These are phyloP conservation scores for Nestor notabilis DNA, from an alignment of 2,113 vertebrate genomes.

Conservation along the genomic window DNA sequence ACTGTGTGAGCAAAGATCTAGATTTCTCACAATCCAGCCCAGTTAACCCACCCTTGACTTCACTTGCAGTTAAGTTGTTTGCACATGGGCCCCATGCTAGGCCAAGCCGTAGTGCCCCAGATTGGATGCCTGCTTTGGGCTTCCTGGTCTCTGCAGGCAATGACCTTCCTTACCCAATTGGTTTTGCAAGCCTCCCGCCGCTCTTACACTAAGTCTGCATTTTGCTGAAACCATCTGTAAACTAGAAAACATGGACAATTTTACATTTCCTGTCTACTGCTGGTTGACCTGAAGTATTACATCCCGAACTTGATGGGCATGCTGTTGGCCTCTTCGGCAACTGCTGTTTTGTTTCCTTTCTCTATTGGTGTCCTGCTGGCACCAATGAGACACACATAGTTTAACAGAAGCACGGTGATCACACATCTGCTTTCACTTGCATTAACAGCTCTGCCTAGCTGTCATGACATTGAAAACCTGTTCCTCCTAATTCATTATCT, in stretches of 20 bases:
- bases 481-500: not conserved
- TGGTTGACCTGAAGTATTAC: not conserved
- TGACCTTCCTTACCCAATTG: not conserved
- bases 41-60: not conserved
- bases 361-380: not conserved
- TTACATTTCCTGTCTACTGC: not conserved
- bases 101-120: rapidly evolving
- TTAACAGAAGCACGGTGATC: not conserved
- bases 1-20: not conserved
- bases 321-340: not conserved
- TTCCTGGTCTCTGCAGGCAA: rapidly evolving
- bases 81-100: not conserved
- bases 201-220: not conserved
- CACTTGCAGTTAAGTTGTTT: not conserved
- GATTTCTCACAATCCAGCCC: not conserved
- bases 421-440: not conserved
- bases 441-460: not conserved
- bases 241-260: not conserved
- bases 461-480: not conserved
- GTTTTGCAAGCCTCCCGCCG: not conserved
- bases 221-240: not conserved
- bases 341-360: not conserved
- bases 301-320: not conserved
- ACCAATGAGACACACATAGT: not conserved
- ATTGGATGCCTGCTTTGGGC: rapidly evolving